phyloP scores from a whole-genome alignment of 2,888 invertebrate genomes.

The Zygaena filipendulae region DNA sequence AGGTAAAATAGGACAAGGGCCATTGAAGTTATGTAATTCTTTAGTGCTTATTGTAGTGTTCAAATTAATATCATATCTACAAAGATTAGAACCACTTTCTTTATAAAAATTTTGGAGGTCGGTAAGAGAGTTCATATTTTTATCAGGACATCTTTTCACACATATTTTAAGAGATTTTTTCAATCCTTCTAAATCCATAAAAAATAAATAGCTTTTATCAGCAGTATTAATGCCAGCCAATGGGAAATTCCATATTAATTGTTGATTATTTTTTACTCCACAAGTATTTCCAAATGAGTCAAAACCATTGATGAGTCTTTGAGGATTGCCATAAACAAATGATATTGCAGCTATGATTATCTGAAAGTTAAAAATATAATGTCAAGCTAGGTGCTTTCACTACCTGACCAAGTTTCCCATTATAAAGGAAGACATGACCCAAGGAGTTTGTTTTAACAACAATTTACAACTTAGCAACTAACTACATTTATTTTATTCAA shows the following conservation, averaged over 20 bases:
- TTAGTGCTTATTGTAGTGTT: constrained; percentile 52
- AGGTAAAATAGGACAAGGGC: constrained; percentile 84
- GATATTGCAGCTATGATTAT: constrained; percentile 88
- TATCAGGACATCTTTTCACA: constrained; percentile 86
- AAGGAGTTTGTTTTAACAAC: no score
- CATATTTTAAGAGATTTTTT: constrained; percentile 86
- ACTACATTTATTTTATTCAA: no score
- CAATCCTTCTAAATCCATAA: constrained; percentile 82
- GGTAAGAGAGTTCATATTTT: constrained; percentile 66
- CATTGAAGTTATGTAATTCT: constrained; percentile 60
- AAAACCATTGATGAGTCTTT: constrained; percentile 88
- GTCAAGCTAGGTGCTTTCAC: constrained; percentile 1
- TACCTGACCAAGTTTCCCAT: no score
- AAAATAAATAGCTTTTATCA: constrained; percentile 84
- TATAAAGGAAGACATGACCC: no score
- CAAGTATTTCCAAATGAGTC: constrained; percentile 97
- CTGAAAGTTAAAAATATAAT: constrained; percentile 43
- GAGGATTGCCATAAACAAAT: constrained; percentile 87
- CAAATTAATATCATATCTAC: constrained; percentile 77
- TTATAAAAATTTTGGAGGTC: constrained; percentile 80
- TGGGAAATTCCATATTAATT: constrained; percentile 76
- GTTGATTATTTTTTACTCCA: constrained; percentile 82
- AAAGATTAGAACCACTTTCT: constrained; percentile 79
- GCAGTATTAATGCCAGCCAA: constrained; percentile 84
- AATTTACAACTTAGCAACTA: no score